Evolutionary conservation across 2,113 vertebrate genomes (phyloP), one percentile per base, ranked within the genome.

Genomic region (Rhombomys opimus): DNA sequence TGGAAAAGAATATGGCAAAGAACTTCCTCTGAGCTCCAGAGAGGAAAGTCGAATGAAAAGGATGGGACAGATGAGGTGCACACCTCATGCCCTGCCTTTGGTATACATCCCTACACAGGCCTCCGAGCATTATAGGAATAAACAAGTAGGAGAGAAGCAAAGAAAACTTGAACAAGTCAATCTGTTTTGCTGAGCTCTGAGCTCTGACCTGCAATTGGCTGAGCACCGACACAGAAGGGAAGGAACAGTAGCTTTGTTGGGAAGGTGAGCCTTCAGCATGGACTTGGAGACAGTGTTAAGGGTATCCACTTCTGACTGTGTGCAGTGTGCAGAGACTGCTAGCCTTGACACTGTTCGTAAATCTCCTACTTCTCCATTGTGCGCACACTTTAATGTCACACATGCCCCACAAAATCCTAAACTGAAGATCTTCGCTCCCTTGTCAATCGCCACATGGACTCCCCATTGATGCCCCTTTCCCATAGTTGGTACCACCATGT

Each of bases 161-260:
- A 87, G 68, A 78, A 57, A 50, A 38, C 5, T 30, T 41, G 30
- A 72, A 32, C 1, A 0, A 38, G 32, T 3, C 5, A 3, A 22
- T 46, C 78, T 78, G 6, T 22, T 57, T 75, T 41, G 67, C 65
- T 59, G 32, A 85, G 18, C 27, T 50, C 27, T 15, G 25, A 67
- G 17, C 35, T 85, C 89, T 76, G 32, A 9, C 78, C 57, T 52
- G 3, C 5, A 5, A 57, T 18, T 23, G 76, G 41, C 15, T 61
- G 59, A 22, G 57, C 11, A 25, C 14, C 46, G 50, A 4, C 15
- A 22, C 2, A 17, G 73, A 13, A 0, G 25, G 23, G 13, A 8
- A 46, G 27, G 5, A 30, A 77, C 10, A 57, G 25, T 17, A n/a
- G 14, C 46, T 52, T 8, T 2, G 15, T 7, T 2, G 0, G 9